Base-by-base conservation (phyloP, 1,140 invertebrate species). In the Drosophila aff. region DNA sequence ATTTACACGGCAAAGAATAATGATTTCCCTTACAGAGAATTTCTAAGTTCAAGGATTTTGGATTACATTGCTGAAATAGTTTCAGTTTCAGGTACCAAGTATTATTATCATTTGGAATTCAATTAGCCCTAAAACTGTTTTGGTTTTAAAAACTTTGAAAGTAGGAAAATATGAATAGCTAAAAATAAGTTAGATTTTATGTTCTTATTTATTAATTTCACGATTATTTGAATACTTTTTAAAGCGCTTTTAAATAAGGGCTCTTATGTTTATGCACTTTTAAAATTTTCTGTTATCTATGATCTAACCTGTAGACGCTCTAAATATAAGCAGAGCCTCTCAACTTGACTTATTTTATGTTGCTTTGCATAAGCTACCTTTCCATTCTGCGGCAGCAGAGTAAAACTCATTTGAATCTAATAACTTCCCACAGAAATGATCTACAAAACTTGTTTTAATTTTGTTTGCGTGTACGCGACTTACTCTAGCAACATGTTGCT, bases 401-500 rank as follows among this genome's bases (percentile, higher is more conserved):
- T 1, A 16, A 55, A 55, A 23, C 33, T 55, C 52, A 55, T 53
- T 53, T 53, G 31, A 21, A 36, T 16, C 52, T 55, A 55, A 55
- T 55, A 55, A 38, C 52, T 55, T 55, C 52, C 52, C 52, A 55
- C 52, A 55, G 52, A 55, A 55, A 38, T 55, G 52, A 55, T 55
- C 52, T 55, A 38, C 52, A 36, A 55, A 55, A 55, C 52, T 55
- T 16, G 52, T 55, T 55, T 55, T 55, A 55, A 55, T 55, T 55
- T 55, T 36, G 33, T 55, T 53, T 23, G 52, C 52, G 52, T 55
- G 52, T 55, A 55, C 52, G 23, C 33, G 52, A 55, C 16, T 41
- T 59, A 21, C 31, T 28, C 36, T 28, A 49, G 60, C 67, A 75
- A 69, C 72, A 72, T 61, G 68, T 61, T 71, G 67, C 66, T 36